Conservation (phyloP, 2,888 invertebrate species). For the Galeopsomyia nigrocyanea region DNA sequence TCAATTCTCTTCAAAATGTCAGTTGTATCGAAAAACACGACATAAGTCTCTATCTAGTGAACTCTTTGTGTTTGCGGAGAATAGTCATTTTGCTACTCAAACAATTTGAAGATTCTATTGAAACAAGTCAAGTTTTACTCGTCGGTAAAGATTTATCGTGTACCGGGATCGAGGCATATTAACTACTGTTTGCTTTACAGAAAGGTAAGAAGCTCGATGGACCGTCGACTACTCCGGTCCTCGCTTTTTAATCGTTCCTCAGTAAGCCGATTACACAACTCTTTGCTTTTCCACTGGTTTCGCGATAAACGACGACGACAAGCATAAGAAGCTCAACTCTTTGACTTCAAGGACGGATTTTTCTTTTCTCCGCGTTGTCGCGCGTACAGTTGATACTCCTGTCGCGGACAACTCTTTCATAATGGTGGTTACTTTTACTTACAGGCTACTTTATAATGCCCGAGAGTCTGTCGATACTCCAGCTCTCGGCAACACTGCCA, state of each 20-base stretch:
- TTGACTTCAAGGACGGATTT: slow-evolving; percentile 6
- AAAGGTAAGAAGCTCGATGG: slow-evolving; percentile 19
- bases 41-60: too few relatives aligned
- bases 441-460: slow-evolving; percentile 40
- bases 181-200: slow-evolving; percentile 23
- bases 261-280: neutral
- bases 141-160: neutral
- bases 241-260: slow-evolving; percentile 6
- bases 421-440: slow-evolving; percentile 20
- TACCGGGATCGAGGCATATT: slow-evolving; percentile 21
- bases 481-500: slow-evolving; percentile 53
- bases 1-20: too few relatives aligned
- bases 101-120: too few relatives aligned
- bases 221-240: slow-evolving; percentile 56
- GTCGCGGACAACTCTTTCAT: slow-evolving; percentile 42
- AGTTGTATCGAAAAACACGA: too few relatives aligned
- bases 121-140: too few relatives aligned
- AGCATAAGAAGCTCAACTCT: slow-evolving; percentile 25
- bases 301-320: neutral
- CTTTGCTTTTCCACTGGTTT: neutral
- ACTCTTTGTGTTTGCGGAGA: too few relatives aligned
- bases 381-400: slow-evolving; percentile 60
- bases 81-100: too few relatives aligned
- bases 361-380: slow-evolving; percentile 22
- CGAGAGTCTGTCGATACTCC: slow-evolving; percentile 64